Percentiles rank a stretch among this genome's conserved stretches.
Evolutionary conservation across 2,797 vertebrate species (phyloP).

Genomic region (Sebastes kiyomatsui): DNA sequence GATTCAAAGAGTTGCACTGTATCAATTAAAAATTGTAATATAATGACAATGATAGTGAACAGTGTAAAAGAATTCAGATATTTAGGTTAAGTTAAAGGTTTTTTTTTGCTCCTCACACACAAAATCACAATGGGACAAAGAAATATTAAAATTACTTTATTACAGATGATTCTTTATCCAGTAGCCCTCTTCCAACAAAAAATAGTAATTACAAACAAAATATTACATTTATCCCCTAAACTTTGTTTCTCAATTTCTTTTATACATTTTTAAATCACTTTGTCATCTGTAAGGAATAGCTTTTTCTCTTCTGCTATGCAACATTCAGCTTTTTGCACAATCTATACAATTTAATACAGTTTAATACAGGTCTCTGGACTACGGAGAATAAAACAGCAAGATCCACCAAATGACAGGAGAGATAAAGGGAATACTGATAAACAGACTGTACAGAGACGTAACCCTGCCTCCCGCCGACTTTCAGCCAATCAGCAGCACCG

Average conservation of each 20-base stretch:
- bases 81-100: background rate
- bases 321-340: constrained; percentile 94
- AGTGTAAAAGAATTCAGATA: background rate
- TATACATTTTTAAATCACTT: constrained; percentile 84
- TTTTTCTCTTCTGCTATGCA: constrained; percentile 80
- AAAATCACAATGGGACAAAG: constrained; percentile 31
- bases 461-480: constrained; percentile 59
- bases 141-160: constrained; percentile 99
- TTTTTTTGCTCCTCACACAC: background rate
- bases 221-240: constrained; percentile 95
- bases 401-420: constrained; percentile 76
- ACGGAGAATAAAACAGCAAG: constrained; percentile 80
- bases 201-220: constrained; percentile 99
- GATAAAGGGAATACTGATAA: constrained; percentile 92
- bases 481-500: constrained; percentile 42
- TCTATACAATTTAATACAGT: constrained; percentile 99
- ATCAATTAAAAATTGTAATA: background rate
- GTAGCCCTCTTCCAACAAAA: constrained; percentile 98
- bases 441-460: constrained; percentile 89
- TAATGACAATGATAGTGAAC: background rate
- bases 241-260: constrained; percentile 76
- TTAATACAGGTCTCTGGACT: constrained; percentile 95
- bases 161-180: constrained; percentile 98
- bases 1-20: too few relatives aligned
- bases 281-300: constrained; percentile 80